Evolutionary conservation across 2,797 vertebrate genomes (phyloP).

Genomic region (Sebastes nivosus): DNA sequence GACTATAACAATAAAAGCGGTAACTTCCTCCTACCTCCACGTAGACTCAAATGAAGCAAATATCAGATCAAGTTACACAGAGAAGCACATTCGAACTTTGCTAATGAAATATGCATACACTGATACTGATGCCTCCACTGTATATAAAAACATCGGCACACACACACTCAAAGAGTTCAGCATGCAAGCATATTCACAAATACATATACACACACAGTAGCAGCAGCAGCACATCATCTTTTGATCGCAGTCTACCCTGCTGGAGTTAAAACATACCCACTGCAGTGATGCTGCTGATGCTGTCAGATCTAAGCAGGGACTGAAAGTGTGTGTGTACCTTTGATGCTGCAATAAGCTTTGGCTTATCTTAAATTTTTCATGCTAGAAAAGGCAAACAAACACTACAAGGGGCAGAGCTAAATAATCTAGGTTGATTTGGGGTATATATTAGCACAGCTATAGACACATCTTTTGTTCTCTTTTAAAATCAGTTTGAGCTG

Average conservation of each 20-base stretch:
- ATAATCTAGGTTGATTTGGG: not conserved
- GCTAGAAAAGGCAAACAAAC: slow-evolving; percentile 16
- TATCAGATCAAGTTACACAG: not conserved
- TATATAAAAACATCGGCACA: not conserved
- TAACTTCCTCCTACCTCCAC: too few species aligned
- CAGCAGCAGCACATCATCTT: slow-evolving; percentile 15
- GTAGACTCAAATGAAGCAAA: not conserved
- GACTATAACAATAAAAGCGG: too few species aligned
- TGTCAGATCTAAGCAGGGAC: slow-evolving; percentile 47
- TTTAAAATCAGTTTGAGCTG: slow-evolving; percentile 10
- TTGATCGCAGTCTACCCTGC: slow-evolving; percentile 39
- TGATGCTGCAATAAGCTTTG: slow-evolving; percentile 31
- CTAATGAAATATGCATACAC: slow-evolving; percentile 1
- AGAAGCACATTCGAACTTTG: not conserved
- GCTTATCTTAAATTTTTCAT: slow-evolving; percentile 22
- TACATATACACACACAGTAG: not conserved
- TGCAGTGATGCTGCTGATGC: slow-evolving; percentile 40
- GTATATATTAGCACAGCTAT: not conserved
- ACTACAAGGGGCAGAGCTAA: not conserved
- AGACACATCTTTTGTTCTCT: not conserved
- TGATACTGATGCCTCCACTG: not conserved
- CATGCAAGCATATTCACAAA: slow-evolving; percentile 3
- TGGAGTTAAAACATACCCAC: slow-evolving; percentile 25
- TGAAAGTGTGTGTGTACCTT: slow-evolving; percentile 19
- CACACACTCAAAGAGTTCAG: not conserved